A percentile compares a stretch with the other conserved stretches of the same genome.
Evolutionary conservation across 1,140 invertebrate genomes (phyloP).

Genomic region (Drosophila fuyamai): DNA sequence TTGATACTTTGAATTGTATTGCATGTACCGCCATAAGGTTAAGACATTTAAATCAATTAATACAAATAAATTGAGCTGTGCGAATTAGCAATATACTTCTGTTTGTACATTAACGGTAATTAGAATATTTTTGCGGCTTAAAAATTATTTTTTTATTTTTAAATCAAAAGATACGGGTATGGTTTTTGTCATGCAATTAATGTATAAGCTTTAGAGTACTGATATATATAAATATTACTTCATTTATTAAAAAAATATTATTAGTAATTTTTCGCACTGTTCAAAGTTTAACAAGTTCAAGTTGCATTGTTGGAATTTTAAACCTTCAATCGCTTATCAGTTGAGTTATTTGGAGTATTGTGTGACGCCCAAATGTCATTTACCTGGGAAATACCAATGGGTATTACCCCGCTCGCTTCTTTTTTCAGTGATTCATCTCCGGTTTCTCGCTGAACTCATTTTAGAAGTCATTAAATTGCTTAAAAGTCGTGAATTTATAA

Average conservation of each 20-base stretch:
- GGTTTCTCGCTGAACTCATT: constrained; percentile 2
- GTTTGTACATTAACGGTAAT: no score
- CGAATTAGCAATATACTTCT: background rate
- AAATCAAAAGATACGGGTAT: no score
- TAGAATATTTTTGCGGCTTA: no score
- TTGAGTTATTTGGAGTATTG: constrained; percentile 1
- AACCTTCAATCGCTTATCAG: constrained; percentile 1
- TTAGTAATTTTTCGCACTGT: no score
- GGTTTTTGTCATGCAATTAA: no score
- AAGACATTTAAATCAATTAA: constrained; percentile 8
- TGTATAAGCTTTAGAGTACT: no score
- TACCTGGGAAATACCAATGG: constrained; percentile 7
- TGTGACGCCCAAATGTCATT: constrained; percentile 21
- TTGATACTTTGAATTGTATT: constrained; percentile 5
- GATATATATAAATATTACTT: no score
- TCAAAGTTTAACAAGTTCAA: constrained; percentile 2
- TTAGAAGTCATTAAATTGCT: constrained; percentile 18
- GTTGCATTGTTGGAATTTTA: background rate
- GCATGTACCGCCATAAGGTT: constrained; percentile 1
- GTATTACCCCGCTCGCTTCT: background rate
- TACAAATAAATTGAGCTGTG: no score
- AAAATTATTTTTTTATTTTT: no score
- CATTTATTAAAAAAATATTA: no score
- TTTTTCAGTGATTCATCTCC: constrained; percentile 2
- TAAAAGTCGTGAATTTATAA: background rate